phyloP scores from a whole-genome alignment of 2,797 vertebrate species.

The Enteromius treurensis region DNA sequence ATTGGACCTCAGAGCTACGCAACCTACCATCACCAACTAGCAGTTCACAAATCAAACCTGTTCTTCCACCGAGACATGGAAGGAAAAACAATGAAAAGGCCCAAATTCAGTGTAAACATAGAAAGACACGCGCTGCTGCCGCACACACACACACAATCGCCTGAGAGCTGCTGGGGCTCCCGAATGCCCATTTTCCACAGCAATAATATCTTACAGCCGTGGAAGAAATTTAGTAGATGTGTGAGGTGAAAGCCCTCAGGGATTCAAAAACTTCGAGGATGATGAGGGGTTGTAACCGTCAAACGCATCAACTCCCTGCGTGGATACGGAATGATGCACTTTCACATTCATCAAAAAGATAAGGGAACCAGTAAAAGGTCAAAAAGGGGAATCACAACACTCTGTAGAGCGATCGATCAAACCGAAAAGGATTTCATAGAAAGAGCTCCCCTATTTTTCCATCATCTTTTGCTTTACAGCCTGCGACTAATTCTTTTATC shows the following conservation, averaged over 20 bases:
- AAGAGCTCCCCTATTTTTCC: not conserved
- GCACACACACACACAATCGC: conserved; percentile 56
- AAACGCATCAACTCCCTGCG: conserved; percentile 37
- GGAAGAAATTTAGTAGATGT: conserved; percentile 67
- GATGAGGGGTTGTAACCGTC: conserved; percentile 23
- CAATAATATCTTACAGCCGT: conserved; percentile 72
- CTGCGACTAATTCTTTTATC: conserved; percentile 6
- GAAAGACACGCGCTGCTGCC: conserved; percentile 51
- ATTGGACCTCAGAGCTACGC: conserved; percentile 53
- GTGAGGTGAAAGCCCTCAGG: conserved; percentile 59
- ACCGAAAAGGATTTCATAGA: conserved; percentile 3
- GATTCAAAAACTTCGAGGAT: conserved; percentile 58
- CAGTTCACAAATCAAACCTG: conserved; percentile 62
- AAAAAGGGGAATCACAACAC: conserved; percentile 12
- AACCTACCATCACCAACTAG: conserved; percentile 53
- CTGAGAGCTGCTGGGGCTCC: conserved; percentile 59
- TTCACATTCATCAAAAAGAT: conserved; percentile 51
- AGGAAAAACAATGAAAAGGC: conserved; percentile 56
- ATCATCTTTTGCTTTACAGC: conserved; percentile 1
- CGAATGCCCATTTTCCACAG: conserved; percentile 72
- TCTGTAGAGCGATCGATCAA: not conserved
- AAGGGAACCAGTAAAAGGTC: conserved; percentile 15
- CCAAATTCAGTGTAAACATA: conserved; percentile 68
- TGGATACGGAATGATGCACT: conserved; percentile 57
- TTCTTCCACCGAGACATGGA: conserved; percentile 50